phyloP scores from a whole-genome alignment of 2,797 vertebrate genomes.

The Halcyon leucocephala region DNA sequence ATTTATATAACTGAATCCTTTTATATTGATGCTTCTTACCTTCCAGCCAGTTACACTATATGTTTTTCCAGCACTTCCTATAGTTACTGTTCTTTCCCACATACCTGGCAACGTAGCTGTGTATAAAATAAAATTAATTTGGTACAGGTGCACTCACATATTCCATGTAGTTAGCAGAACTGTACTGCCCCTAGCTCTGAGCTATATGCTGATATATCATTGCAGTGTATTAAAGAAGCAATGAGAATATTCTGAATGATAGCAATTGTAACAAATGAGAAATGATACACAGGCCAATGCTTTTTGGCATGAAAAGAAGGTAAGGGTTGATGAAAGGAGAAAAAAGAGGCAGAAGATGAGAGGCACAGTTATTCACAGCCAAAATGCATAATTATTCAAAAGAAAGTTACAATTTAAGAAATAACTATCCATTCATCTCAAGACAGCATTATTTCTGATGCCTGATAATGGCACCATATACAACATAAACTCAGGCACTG shows the following conservation, averaged over 20 bases:
- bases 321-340: not conserved
- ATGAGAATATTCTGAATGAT: not conserved
- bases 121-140: slow-evolving; percentile 24
- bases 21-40: slow-evolving; percentile 75
- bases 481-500: not conserved
- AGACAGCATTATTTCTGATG: not conserved
- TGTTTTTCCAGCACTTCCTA: slow-evolving; percentile 94
- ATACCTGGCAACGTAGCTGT: slow-evolving; percentile 93
- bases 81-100: slow-evolving; percentile 95
- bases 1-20: not conserved
- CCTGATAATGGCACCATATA: not conserved
- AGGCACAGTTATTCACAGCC: not conserved
- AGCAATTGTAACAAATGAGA: not conserved
- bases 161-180: not conserved
- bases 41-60: slow-evolving; percentile 97
- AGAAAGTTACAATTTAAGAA: not conserved
- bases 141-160: not conserved
- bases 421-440: not conserved
- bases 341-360: not conserved
- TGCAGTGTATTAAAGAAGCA: not conserved
- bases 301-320: not conserved
- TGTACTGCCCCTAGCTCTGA: not conserved
- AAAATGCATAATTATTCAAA: not conserved
- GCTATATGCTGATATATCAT: not conserved
- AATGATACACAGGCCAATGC: not conserved